Evolutionary conservation across 2,113 vertebrate species (phyloP).

Genomic region (Salvelinus namaycush): DNA sequence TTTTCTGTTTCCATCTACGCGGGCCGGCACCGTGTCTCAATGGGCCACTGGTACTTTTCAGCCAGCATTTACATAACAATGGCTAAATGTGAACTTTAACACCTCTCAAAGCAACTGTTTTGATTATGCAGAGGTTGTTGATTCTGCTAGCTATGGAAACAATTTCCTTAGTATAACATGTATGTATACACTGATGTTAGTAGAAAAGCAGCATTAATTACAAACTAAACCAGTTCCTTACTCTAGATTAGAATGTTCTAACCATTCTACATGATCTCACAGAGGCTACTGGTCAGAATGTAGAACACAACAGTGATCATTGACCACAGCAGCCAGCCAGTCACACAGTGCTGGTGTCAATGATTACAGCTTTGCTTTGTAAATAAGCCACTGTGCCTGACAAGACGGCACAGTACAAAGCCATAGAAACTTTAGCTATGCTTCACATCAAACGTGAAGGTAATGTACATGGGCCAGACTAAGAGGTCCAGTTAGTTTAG

Average conservation of each 20-base stretch:
- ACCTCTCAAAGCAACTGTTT: too few species aligned
- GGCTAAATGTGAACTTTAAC: too few species aligned
- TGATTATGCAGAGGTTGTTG: too few species aligned
- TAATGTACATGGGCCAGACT: not conserved
- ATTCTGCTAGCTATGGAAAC: too few species aligned
- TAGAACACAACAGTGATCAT: constrained; percentile 22
- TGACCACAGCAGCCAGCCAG: constrained; percentile 25
- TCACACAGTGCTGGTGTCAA: not conserved
- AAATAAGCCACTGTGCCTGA: constrained; percentile 35
- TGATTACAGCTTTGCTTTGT: constrained; percentile 8
- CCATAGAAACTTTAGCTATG: constrained; percentile 2
- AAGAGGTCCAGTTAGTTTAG: not conserved
- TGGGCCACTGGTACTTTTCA: too few species aligned
- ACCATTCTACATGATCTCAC: constrained; percentile 51
- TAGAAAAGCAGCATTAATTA: too few species aligned
- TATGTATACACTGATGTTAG: too few species aligned
- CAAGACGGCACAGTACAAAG: not conserved
- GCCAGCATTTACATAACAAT: too few species aligned
- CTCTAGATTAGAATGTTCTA: constrained; percentile 48
- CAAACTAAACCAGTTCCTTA: constrained; percentile 20
- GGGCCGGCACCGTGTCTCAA: too few species aligned
- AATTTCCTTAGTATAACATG: too few species aligned
- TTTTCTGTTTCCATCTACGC: too few species aligned
- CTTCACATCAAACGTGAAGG: constrained; percentile 9
- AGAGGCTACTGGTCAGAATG: not conserved